phyloP scores from a whole-genome alignment of 2,797 vertebrate genomes.

The Dromococcyx pavoninus region DNA sequence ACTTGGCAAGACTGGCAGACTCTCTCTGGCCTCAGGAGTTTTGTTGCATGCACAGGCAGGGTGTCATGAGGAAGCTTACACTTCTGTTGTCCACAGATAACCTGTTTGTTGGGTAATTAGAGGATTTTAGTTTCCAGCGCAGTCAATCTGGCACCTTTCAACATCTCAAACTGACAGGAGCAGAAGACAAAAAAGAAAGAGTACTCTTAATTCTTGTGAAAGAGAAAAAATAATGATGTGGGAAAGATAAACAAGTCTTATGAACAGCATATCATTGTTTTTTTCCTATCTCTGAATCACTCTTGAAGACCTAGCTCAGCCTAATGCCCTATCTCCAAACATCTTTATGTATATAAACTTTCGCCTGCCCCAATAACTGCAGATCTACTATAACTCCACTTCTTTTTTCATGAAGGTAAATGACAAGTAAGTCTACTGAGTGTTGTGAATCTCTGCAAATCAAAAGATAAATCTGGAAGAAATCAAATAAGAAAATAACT shows the following conservation, averaged over 20 bases:
- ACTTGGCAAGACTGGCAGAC: neutral
- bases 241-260: conserved; percentile 1
- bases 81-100: conserved; percentile 14
- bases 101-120: conserved; percentile 62
- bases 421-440: neutral
- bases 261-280: neutral
- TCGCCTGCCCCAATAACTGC: neutral
- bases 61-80: conserved; percentile 27
- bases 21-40: neutral
- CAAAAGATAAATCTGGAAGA: neutral
- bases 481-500: neutral
- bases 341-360: neutral
- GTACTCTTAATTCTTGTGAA: neutral
- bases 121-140: conserved; percentile 51
- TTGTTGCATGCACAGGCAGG: neutral
- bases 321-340: neutral
- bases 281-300: neutral
- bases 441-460: neutral
- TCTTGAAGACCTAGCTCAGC: neutral
- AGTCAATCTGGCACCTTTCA: conserved; percentile 54
- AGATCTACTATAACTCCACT: neutral
- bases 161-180: conserved; percentile 11
- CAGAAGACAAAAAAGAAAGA: conserved; percentile 18
- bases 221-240: neutral
- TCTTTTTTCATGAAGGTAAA: neutral